Evolutionary conservation across 2,113 vertebrate genomes (phyloP).

Genomic region (Maylandia zebra): DNA sequence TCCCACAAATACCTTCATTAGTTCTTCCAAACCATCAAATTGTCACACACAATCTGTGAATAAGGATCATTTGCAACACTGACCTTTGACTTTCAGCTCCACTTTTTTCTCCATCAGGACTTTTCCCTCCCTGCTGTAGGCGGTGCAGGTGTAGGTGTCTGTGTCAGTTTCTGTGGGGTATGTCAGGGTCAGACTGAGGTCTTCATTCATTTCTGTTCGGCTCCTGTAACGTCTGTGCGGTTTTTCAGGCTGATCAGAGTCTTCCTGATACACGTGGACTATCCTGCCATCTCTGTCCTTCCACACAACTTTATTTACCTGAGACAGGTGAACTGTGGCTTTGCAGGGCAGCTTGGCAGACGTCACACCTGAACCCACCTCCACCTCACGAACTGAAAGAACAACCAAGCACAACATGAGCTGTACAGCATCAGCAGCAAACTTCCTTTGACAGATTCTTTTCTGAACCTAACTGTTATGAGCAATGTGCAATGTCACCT

Average conservation of each 20-base stretch:
- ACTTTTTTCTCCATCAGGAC: not conserved
- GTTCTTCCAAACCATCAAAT: not conserved
- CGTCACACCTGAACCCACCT: accelerated
- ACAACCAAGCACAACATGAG: not conserved
- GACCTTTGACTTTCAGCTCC: not conserved
- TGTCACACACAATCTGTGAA: not conserved
- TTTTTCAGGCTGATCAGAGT: not conserved
- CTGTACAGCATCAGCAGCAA: not conserved
- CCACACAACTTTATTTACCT: not conserved
- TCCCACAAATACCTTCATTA: not conserved
- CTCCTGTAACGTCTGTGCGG: not conserved
- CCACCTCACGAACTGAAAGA: not conserved
- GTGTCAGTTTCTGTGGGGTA: not conserved
- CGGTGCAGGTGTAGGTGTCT: not conserved
- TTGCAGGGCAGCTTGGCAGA: not conserved
- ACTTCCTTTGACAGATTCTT: not conserved
- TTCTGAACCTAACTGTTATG: not conserved
- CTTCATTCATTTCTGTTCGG: not conserved
- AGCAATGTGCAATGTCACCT: not conserved
- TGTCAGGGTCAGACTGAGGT: accelerated
- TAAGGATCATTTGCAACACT: accelerated
- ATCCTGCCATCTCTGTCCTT: not conserved
- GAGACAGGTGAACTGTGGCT: not conserved
- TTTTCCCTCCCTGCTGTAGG: not conserved
- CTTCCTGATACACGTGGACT: not conserved